Percentiles rank a stretch among this genome's conserved stretches.
Conservation (phyloP, 2,113 vertebrate genomes). For the Scomber japonicus region DNA sequence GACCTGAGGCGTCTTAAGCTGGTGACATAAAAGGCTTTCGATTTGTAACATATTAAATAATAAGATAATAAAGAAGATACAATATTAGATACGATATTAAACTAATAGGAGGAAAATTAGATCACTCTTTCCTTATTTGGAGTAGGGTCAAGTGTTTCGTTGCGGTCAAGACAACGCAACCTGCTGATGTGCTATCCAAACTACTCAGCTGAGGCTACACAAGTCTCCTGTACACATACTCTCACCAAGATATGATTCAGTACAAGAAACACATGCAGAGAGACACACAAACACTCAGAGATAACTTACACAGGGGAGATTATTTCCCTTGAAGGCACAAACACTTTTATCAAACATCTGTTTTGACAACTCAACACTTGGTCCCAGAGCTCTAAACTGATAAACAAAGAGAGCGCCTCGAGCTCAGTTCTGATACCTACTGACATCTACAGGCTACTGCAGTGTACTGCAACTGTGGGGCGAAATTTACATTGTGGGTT, state of each 20-base stretch:
- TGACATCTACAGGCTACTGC: not conserved
- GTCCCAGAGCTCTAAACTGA: not conserved
- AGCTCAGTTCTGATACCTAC: slow-evolving; percentile 39
- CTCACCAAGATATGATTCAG: not conserved
- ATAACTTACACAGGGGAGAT: not conserved
- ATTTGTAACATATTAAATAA: slow-evolving; percentile 3
- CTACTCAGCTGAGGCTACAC: not conserved
- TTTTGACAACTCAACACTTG: slow-evolving; percentile 2
- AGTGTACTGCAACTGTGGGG: not conserved
- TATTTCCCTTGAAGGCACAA: not conserved
- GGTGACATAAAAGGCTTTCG: not conserved
- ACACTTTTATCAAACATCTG: slow-evolving; percentile 24
- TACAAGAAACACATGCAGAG: not conserved
- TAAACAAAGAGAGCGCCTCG: not conserved
- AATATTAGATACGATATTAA: not conserved
- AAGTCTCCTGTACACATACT: not conserved
- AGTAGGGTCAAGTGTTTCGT: not conserved
- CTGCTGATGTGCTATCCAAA: slow-evolving; percentile 13
- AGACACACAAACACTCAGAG: not conserved
- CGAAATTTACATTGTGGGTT: not conserved
- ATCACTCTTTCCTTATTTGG: slow-evolving; percentile 8
- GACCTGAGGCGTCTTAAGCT: not conserved
- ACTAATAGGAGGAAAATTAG: not conserved
- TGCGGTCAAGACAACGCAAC: slow-evolving; percentile 14
- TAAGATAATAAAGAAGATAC: too few relatives aligned